Conservation (phyloP, 2,113 vertebrate genomes). For the Halichoeres trimaculatus region DNA sequence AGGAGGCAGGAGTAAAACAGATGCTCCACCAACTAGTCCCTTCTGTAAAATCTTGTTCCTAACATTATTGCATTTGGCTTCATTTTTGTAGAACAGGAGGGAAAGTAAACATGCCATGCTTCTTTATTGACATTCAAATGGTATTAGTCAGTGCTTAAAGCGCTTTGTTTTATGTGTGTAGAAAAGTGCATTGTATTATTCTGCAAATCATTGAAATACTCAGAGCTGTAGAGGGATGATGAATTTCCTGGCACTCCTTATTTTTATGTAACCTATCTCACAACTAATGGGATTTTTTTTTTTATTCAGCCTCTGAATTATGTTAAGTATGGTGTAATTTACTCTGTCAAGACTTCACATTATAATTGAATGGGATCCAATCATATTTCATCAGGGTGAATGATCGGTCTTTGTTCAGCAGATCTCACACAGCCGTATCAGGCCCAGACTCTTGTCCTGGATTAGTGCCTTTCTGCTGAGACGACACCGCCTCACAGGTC, state of each 20-base stretch:
- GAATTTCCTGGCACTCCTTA: neutral
- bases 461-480: conserved; percentile 12
- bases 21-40: too few relatives aligned
- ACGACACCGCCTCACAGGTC: conserved; percentile 20
- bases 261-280: neutral
- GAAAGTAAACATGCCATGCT: too few relatives aligned
- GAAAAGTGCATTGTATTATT: neutral
- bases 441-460: neutral
- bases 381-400: conserved; percentile 21
- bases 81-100: too few relatives aligned
- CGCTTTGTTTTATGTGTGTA: too few relatives aligned
- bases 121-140: too few relatives aligned
- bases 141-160: neutral
- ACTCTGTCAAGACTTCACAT: conserved; percentile 14
- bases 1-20: too few relatives aligned
- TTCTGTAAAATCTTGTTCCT: too few relatives aligned
- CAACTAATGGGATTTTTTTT: neutral
- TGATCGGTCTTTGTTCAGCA: conserved; percentile 33
- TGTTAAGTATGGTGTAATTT: conserved; percentile 1
- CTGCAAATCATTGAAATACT: neutral
- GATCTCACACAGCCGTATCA: conserved; percentile 15
- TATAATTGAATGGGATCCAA: neutral
- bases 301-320: neutral
- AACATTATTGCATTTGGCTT: too few relatives aligned
- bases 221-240: neutral